These are phyloP conservation scores for Melanotaenia trifasciata DNA, from an alignment of 2,797 vertebrate species.

Conservation along the genomic window DNA sequence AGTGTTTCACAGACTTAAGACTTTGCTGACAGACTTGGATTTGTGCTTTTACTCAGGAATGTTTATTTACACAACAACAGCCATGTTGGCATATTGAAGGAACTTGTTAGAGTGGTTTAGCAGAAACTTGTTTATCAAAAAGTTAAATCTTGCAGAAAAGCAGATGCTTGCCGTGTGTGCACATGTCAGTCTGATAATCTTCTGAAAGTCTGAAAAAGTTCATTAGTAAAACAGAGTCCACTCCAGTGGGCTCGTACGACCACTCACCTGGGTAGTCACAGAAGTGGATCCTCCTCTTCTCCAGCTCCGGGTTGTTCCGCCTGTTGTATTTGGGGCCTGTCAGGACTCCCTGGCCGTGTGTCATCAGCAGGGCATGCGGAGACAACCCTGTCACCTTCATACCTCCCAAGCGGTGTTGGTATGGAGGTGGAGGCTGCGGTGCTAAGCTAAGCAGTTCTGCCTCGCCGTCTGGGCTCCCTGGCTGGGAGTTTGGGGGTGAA, in stretches of 20 bases:
- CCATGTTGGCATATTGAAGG: background rate
- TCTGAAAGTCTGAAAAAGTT: too few species aligned
- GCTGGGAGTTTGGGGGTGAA: conserved; percentile 92
- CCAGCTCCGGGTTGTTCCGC: conserved; percentile 92
- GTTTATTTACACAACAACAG: conserved; percentile 40
- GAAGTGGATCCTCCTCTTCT: conserved; percentile 93
- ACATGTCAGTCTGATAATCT: background rate
- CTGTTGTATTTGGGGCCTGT: conserved; percentile 92
- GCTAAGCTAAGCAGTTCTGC: conserved; percentile 85
- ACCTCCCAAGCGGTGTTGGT: conserved; percentile 81
- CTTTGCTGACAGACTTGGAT: conserved; percentile 12
- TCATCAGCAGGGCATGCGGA: conserved; percentile 80
- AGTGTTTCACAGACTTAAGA: background rate
- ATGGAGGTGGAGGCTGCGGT: conserved; percentile 80
- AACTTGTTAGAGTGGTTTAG: conserved; percentile 20
- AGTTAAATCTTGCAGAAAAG: background rate
- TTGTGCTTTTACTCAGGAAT: conserved; percentile 4
- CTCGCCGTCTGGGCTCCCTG: conserved; percentile 89
- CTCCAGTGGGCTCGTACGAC: background rate
- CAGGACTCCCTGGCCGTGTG: conserved; percentile 86
- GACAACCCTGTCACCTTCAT: conserved; percentile 85
- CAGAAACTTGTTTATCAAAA: conserved; percentile 21
- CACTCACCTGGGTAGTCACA: conserved; percentile 89
- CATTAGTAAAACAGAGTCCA: background rate
- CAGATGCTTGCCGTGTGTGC: background rate